Evolutionary conservation across 2,888 invertebrate species (phyloP).

Genomic region (Cinara cedri): DNA sequence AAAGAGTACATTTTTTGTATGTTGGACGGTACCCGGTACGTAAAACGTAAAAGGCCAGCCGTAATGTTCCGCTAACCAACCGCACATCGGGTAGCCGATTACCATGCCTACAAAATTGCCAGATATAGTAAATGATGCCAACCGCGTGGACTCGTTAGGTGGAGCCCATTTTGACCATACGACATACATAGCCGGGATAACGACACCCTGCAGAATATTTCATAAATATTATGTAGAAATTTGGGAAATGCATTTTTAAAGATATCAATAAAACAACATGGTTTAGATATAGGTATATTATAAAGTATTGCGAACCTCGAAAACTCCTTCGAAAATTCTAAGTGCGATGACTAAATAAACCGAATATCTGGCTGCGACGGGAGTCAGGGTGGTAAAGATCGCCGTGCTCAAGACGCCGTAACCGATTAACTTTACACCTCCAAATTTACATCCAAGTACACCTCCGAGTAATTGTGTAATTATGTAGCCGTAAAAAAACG

Average conservation of each 20-base stretch:
- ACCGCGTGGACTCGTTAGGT: slow-evolving; percentile 75
- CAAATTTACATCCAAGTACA: slow-evolving; percentile 80
- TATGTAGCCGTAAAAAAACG: slow-evolving; percentile 90
- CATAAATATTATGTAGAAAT: too few relatives aligned
- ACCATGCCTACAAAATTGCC: slow-evolving; percentile 87
- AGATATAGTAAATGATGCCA: slow-evolving; percentile 83
- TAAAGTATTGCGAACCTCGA: slow-evolving; percentile 69
- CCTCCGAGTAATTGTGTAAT: slow-evolving; percentile 84
- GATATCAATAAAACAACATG: too few relatives aligned
- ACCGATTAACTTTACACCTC: slow-evolving; percentile 80
- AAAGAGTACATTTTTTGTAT: too few relatives aligned
- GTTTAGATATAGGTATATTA: too few relatives aligned
- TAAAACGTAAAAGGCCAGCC: slow-evolving; percentile 87
- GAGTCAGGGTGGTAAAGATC: slow-evolving; percentile 79
- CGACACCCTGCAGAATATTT: slow-evolving; percentile 69
- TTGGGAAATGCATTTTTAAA: too few relatives aligned
- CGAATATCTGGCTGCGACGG: slow-evolving; percentile 69
- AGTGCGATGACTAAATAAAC: slow-evolving; percentile 70
- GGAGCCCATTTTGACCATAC: slow-evolving; percentile 87
- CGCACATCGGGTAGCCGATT: slow-evolving; percentile 79
- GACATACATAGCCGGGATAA: slow-evolving; percentile 81
- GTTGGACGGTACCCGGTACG: slow-evolving; percentile 68
- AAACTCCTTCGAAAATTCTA: slow-evolving; percentile 78
- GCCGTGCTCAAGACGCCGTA: slow-evolving; percentile 80
- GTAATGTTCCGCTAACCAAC: slow-evolving; percentile 73